Percentiles rank a stretch among this genome's conserved stretches.
Evolutionary conservation across 1,140 invertebrate species (phyloP).

Genomic region (Drosophila chauvacae): DNA sequence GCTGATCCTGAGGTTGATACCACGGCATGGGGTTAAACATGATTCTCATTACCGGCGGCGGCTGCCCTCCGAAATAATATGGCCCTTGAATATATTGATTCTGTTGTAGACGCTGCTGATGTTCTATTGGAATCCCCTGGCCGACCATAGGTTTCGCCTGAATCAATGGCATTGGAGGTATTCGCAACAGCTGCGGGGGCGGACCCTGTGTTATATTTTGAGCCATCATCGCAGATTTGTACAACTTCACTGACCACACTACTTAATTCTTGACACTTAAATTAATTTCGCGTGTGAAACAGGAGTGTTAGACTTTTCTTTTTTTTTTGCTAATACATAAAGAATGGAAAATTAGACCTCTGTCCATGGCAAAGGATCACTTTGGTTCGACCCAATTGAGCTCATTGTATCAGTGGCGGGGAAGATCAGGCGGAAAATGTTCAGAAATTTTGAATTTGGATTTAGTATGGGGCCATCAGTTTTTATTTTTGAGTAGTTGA

Average conservation of each 20-base stretch:
- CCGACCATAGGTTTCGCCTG: neutral
- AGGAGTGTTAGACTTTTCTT: too few species aligned
- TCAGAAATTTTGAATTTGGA: neutral
- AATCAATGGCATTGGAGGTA: neutral
- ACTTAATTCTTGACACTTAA: neutral
- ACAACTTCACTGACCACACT: neutral
- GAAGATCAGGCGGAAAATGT: neutral
- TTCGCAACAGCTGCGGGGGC: neutral
- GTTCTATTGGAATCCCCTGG: constrained; percentile 1
- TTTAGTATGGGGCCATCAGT: neutral
- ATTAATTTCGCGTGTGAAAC: neutral
- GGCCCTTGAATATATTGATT: neutral
- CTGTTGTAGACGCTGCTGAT: neutral
- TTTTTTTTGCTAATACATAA: neutral
- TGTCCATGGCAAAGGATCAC: neutral
- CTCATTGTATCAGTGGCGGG: neutral
- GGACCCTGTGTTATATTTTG: constrained; percentile 4
- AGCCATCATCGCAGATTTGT: neutral
- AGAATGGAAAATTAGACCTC: neutral
- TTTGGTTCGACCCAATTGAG: neutral
- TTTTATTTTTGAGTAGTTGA: neutral
- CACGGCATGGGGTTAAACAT: neutral
- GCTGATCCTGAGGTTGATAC: constrained; percentile 1
- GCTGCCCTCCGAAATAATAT: neutral
- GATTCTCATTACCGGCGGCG: neutral